These are phyloP conservation scores for Sesamia inferens DNA, from an alignment of 2,888 invertebrate species.

Conservation along the genomic window DNA sequence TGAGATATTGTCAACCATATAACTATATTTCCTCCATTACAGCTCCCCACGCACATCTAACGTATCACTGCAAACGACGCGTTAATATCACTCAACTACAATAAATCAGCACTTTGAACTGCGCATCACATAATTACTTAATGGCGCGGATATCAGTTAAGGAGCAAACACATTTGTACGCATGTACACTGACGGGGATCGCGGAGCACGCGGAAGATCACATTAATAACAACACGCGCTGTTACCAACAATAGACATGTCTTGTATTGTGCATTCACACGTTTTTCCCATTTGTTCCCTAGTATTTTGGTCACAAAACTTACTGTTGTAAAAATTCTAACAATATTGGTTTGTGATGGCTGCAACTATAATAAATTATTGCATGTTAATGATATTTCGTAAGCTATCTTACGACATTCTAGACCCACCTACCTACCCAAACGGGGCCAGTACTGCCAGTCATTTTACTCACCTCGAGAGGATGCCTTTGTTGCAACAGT, in stretches of 20 bases:
- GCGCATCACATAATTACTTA: conserved; percentile 55
- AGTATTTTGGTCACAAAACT: not conserved
- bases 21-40: conserved; percentile 2
- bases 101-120: conserved; percentile 51
- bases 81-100: conserved; percentile 43
- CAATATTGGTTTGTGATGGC: no score
- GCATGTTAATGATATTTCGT: no score
- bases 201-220: not conserved
- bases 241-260: not conserved
- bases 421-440: no score
- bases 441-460: no score
- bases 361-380: not conserved
- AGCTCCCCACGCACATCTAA: conserved; percentile 2
- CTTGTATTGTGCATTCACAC: not conserved
- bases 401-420: no score
- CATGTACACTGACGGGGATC: not conserved
- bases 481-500: no score
- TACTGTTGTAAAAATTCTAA: not conserved
- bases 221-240: conserved; percentile 4
- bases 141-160: conserved; percentile 47
- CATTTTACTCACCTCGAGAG: no score
- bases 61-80: conserved; percentile 36
- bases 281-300: not conserved
- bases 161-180: conserved; percentile 32
- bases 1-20: not conserved